Evolutionary conservation across 1,140 invertebrate genomes (phyloP).

Genomic region (Drosophila kikkawai): DNA sequence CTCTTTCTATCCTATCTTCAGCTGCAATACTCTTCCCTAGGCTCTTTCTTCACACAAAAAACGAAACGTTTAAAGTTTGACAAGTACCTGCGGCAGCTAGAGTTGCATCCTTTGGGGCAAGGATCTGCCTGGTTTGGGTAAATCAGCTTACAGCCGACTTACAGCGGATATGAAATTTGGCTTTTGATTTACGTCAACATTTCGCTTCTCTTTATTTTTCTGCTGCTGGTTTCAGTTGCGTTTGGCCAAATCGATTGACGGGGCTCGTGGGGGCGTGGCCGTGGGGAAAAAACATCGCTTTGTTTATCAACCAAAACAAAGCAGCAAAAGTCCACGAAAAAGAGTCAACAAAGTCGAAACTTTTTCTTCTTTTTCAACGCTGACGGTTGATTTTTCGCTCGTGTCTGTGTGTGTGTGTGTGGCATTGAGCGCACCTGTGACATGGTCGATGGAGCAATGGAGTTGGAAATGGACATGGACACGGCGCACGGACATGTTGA

Average conservation of each 20-base stretch:
- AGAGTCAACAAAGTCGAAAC: constrained; percentile 66
- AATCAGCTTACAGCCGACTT: constrained; percentile 82
- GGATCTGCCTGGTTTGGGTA: constrained; percentile 33
- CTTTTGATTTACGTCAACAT: constrained; percentile 82
- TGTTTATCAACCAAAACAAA: constrained; percentile 78
- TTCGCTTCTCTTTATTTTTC: constrained; percentile 20
- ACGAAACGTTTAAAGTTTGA: constrained; percentile 58
- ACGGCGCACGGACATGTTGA: constrained; percentile 59
- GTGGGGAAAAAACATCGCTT: constrained; percentile 64
- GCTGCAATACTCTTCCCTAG: neutral
- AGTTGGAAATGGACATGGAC: constrained; percentile 25
- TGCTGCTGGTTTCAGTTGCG: constrained; percentile 49
- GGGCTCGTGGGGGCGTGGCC: constrained; percentile 21
- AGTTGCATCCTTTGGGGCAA: constrained; percentile 6
- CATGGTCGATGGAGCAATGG: constrained; percentile 41
- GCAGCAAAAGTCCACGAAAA: constrained; percentile 54
- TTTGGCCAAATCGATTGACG: constrained; percentile 76
- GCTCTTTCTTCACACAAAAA: neutral
- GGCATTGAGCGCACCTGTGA: constrained; percentile 79
- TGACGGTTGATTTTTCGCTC: constrained; percentile 26
- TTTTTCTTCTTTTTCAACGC: constrained; percentile 51
- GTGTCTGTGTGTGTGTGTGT: constrained; percentile 3
- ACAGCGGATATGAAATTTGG: constrained; percentile 83
- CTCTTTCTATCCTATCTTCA: neutral
- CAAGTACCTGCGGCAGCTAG: constrained; percentile 40